Conservation (phyloP, 92 coral and sea anemone genomes). For the Epizoanthus stellaris region DNA sequence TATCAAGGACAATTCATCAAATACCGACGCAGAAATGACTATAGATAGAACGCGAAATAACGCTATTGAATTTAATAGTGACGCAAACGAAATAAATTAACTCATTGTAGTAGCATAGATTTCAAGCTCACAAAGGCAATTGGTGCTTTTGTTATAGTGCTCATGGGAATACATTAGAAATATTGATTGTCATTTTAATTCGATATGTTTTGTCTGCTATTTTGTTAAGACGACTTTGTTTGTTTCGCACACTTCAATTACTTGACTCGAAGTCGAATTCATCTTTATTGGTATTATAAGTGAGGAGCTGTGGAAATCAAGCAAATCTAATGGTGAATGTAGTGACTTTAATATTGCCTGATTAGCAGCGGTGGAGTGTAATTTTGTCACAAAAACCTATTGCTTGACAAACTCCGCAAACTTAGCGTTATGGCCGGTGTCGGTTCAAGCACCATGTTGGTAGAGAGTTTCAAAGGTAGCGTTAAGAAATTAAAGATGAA, state of each 20-base stretch:
- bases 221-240: neutral
- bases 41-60: too few species aligned
- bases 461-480: slow-evolving; percentile 15
- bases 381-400: neutral
- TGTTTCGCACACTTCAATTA: neutral
- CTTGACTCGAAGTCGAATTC: neutral
- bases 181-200: neutral
- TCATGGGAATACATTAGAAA: neutral
- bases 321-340: neutral
- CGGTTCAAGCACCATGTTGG: neutral
- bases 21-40: too few species aligned
- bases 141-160: neutral
- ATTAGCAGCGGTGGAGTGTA: neutral
- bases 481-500: neutral
- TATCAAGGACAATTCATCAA: too few species aligned
- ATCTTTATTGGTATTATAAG: neutral
- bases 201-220: neutral
- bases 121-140: neutral
- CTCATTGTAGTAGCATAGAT: too few species aligned
- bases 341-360: neutral
- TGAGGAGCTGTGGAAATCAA: neutral
- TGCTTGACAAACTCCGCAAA: neutral
- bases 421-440: neutral
- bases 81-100: too few species aligned
- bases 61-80: too few species aligned